These are phyloP conservation scores for Hemicentrotus pulcherrimus DNA, from an alignment of 35 echinoderm and acorn worm genomes.

Conservation along the genomic window DNA sequence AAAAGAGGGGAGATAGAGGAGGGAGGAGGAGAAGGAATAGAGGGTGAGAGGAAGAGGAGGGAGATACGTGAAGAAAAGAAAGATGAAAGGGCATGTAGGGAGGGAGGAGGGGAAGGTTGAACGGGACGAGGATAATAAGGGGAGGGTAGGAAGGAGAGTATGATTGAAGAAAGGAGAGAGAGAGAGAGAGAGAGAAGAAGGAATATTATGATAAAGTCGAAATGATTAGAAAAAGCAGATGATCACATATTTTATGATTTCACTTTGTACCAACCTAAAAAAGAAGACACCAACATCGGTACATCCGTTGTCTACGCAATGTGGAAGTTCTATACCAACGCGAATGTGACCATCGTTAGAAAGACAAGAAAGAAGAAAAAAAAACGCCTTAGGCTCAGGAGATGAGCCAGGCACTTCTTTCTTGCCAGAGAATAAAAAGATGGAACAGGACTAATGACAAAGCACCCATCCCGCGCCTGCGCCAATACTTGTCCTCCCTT, in stretches of 20 bases:
- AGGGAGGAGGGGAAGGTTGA: neutral
- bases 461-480: constrained; percentile 33
- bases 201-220: neutral
- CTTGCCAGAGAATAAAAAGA: neutral
- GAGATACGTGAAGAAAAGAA: neutral
- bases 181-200: neutral
- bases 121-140: no score
- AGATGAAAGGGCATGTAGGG: neutral
- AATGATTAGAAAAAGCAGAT: no score
- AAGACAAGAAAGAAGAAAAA: neutral
- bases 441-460: constrained; percentile 26
- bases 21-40: neutral
- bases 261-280: no score
- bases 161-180: neutral
- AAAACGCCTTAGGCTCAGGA: neutral
- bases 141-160: no score
- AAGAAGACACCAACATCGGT: no score
- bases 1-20: neutral
- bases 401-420: constrained; percentile 8
- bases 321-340: neutral
- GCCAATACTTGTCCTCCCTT: neutral
- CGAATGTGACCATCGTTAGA: neutral
- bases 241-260: no score
- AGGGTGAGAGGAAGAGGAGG: neutral
- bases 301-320: neutral